Conservation (phyloP, 2,797 vertebrate species). For the Dryobates pubescens region DNA sequence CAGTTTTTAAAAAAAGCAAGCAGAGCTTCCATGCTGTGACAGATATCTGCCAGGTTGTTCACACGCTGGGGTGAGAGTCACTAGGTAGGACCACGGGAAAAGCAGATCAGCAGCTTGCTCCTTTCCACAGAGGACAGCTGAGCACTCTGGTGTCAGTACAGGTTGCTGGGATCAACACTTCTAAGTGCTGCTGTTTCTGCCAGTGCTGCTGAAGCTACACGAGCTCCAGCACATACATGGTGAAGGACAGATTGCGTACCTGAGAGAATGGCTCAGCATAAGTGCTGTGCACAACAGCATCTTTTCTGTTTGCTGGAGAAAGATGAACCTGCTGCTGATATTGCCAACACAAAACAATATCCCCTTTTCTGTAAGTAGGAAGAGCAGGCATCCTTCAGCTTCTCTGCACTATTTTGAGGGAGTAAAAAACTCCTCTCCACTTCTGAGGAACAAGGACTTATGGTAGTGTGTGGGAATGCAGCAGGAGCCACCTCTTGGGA, state of each 20-base stretch:
- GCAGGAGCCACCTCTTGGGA: not conserved
- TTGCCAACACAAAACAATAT: not conserved
- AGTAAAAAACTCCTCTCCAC: not conserved
- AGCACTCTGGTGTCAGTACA: not conserved
- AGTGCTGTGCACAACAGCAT: not conserved
- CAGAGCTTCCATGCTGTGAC: not conserved
- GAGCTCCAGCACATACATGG: not conserved
- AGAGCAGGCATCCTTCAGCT: not conserved
- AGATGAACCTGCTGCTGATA: not conserved
- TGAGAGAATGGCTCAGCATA: not conserved
- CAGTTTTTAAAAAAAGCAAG: not conserved
- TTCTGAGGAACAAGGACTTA: not conserved
- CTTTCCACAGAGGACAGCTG: not conserved
- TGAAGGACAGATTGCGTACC: not conserved
- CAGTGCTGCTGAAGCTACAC: not conserved
- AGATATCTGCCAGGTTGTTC: not conserved
- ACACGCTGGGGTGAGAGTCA: not conserved
- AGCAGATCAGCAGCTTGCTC: not conserved
- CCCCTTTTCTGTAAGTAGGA: not conserved
- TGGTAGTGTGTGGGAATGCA: not conserved
- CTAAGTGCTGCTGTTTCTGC: not conserved
- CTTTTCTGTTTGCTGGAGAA: not conserved
- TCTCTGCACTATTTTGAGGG: not conserved
- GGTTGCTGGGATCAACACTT: not conserved
- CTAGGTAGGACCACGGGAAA: not conserved